Base-by-base conservation (phyloP, 2,113 vertebrate genomes). In the Anarrhichthys ocellatus region DNA sequence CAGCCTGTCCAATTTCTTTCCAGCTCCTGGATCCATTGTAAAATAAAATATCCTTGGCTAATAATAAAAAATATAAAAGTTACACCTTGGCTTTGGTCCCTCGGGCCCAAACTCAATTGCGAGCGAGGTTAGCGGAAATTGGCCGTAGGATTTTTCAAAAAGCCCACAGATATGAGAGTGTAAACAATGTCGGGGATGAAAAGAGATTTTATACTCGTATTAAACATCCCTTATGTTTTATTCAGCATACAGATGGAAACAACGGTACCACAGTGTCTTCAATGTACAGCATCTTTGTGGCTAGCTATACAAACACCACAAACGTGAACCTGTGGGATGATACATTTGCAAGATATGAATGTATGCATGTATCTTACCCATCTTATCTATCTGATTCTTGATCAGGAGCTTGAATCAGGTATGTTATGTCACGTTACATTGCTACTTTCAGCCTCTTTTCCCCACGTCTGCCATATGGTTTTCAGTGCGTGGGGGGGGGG, bases 41-140 rank as follows among this genome's bases (percentile, higher is more conserved):
- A 59, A 84, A 56, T 5, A 54, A 59, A 32, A 61, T 46, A 54
- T 9, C 50, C 2, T 14, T 14, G 3, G 11, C 22, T 24, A 54
- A 70, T 54, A 52, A 59, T 24, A 20, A 82, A n/a, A 34, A 61
- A 56, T n/a, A 17, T 7, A 2, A 18, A 34, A 10, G 27, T 74
- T 63, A 75, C 64, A 80, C 29, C 66, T 73, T 78, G 59, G 15
- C 22, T 81, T 78, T 78, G 29, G 10, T 48, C 66, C 80, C 77
- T 50, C 18, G 29, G 75, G 73, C 27, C 52, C 50, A 75, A 63
- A 78, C 56, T 75, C 38, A 72, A 69, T 76, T 67, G 17, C 64
- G 14, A 78, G 34, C 62, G 82, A 89, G 79, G 78, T 88, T 75
- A 81, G 71, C 44, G 66, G 46, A 80, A 86, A 73, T 20, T 58